Conservation (phyloP, 2,797 vertebrate genomes). For the Octomys mimax region DNA sequence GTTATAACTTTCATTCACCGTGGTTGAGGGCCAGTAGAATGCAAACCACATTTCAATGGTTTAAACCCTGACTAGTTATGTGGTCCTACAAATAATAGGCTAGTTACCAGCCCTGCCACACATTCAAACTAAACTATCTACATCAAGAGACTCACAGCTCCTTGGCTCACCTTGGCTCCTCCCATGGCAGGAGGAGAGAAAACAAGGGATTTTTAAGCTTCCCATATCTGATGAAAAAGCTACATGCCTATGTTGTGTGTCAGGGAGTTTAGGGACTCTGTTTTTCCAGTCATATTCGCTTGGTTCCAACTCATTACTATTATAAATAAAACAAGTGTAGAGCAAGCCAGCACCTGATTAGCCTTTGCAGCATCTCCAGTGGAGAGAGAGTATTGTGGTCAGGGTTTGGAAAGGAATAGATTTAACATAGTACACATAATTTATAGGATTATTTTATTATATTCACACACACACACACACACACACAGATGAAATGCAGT, state of each 20-base stretch:
- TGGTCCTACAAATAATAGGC: not conserved
- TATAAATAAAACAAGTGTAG: conserved; percentile 50
- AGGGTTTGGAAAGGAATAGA: not conserved
- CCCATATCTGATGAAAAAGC: conserved; percentile 17
- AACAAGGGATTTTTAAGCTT: not conserved
- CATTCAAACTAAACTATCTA: not conserved
- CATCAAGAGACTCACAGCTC: not conserved
- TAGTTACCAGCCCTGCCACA: not conserved
- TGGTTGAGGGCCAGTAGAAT: not conserved
- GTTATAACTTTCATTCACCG: not conserved
- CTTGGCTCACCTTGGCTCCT: not conserved
- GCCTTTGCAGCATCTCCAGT: conserved; percentile 8
- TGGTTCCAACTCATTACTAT: conserved; percentile 3
- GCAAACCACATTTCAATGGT: not conserved
- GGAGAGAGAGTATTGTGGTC: not conserved
- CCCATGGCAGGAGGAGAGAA: not conserved
- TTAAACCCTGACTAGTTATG: not conserved
- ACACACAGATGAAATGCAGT: not conserved
- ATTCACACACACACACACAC: not conserved
- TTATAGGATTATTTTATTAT: not conserved
- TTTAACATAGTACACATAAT: not conserved
- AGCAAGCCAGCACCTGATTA: not conserved
- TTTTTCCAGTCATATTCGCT: not conserved
- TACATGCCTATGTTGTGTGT: not conserved
- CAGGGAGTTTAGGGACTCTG: not conserved